Evolutionary conservation across 2,113 vertebrate genomes (phyloP).

Genomic region (Coregonus clupeaformis): DNA sequence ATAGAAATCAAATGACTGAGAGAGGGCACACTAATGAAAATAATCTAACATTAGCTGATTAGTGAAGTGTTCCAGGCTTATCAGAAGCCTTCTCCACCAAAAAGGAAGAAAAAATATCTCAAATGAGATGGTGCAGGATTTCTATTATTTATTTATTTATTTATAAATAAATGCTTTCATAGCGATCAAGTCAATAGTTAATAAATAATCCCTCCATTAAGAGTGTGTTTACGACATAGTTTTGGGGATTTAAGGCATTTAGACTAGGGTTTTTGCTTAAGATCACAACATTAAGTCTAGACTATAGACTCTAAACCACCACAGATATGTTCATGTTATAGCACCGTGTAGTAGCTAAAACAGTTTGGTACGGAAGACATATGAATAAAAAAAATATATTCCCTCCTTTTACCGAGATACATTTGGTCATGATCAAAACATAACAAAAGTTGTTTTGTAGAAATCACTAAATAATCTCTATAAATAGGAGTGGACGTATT

Average conservation of each 20-base stretch:
- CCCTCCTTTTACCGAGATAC: no score
- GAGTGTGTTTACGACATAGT: constrained; percentile 42
- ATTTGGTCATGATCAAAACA: no score
- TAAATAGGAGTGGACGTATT: no score
- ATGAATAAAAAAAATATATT: no score
- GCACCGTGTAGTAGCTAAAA: constrained; percentile 5
- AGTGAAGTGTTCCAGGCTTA: constrained; percentile 41
- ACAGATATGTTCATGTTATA: constrained; percentile 43
- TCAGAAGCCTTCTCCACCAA: constrained; percentile 16
- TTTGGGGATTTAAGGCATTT: constrained; percentile 46
- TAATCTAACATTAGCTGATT: no score
- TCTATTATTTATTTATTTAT: neutral
- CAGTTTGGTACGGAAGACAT: no score
- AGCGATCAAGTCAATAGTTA: constrained; percentile 43
- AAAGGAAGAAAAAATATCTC: neutral
- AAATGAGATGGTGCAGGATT: constrained; percentile 31
- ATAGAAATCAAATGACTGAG: constrained; percentile 51
- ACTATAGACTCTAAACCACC: constrained; percentile 2
- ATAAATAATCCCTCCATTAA: constrained; percentile 59
- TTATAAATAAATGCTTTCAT: constrained; percentile 18
- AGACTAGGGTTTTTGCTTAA: constrained; percentile 13
- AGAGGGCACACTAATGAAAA: constrained; percentile 37
- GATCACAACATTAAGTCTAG: constrained; percentile 28
- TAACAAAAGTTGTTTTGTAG: no score
- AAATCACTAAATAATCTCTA: no score